Evolutionary conservation across 2,888 invertebrate genomes (phyloP), one percentile per base, ranked within the genome.

Genomic region (Diaprepes abbreviatus): DNA sequence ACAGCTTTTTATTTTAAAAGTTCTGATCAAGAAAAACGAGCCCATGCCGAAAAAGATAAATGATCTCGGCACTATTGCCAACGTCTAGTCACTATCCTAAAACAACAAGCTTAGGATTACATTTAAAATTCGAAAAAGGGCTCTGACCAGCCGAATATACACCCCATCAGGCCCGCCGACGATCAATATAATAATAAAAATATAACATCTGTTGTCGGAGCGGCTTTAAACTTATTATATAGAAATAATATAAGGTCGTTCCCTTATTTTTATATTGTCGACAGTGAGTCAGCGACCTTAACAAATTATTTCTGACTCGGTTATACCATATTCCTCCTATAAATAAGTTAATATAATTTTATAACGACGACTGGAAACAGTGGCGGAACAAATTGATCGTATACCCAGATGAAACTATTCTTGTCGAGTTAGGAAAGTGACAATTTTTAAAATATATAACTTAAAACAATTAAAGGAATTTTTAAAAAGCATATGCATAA

Each of bases 281-380:
- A 21, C 48, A 48, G 35, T 60, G 59, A 60, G 59, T 60, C 59
- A 60, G 59, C 59, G 59, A 60, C 59, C 59, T 60, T 60, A 60
- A 60, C 59, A 60, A 60, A 60, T 60, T 60, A 60, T 60, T 60
- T 60, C 59, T 60, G 59, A 60, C 59, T 45, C 43, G 33, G 59
- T 33, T 59, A 60, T 60, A 60, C 59, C 48, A 60, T 60, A 45
- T 60, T 60, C 48, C 48, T 50, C 48, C 48, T 45, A 60, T 60
- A 60, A 60, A 60, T 60, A 60, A 60, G 59, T 60, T 60, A 60
- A 60, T 60, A 60, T 60, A 60, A 40, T 48, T 60, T 60, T 60
- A 60, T 48, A 57, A 48, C 48, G 48, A 60, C 12, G 48, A 60
- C 12, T n/a, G 33, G 21, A 9, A 19, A 14, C 59, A 60, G 59